Conservation (phyloP, 2,888 invertebrate genomes). For the Platynereis dumerilii region DNA sequence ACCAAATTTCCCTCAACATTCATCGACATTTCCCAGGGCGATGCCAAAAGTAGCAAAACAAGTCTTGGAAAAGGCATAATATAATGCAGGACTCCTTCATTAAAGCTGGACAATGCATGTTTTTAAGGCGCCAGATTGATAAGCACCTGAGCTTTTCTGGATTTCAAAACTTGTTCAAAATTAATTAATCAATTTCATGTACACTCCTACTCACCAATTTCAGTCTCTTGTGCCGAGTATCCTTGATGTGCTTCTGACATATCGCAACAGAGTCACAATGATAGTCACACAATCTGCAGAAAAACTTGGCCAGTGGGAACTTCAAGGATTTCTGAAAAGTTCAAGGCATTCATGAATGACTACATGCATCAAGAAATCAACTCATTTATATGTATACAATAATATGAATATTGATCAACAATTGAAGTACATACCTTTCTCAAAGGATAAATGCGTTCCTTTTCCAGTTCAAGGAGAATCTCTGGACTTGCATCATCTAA, state of each 20-base stretch:
- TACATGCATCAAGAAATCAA: neutral
- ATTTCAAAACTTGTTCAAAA: no score
- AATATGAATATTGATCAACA: neutral
- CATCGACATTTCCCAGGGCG: no score
- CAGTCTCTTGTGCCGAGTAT: constrained; percentile 53
- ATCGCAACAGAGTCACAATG: constrained; percentile 57
- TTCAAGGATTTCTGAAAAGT: constrained; percentile 51
- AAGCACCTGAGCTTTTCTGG: no score
- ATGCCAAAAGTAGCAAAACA: no score
- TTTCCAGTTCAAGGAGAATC: constrained; percentile 10
- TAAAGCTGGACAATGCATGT: no score
- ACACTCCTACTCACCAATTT: constrained; percentile 46
- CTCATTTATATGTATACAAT: no score
- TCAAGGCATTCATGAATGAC: neutral
- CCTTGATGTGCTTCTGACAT: constrained; percentile 55
- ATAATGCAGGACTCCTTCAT: no score
- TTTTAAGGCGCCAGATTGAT: no score
- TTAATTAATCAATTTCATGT: neutral
- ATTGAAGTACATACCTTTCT: constrained; percentile 8
- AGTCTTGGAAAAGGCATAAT: no score
- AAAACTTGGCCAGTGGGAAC: constrained; percentile 58
- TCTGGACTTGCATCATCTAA: neutral
- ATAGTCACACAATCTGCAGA: constrained; percentile 63
- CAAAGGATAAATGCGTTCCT: constrained; percentile 12
- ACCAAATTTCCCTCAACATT: no score